Percentiles rank a stretch among this genome's conserved stretches.
phyloP scores from a whole-genome alignment of 2,797 vertebrate genomes.

The Enteromius paludinosus region DNA sequence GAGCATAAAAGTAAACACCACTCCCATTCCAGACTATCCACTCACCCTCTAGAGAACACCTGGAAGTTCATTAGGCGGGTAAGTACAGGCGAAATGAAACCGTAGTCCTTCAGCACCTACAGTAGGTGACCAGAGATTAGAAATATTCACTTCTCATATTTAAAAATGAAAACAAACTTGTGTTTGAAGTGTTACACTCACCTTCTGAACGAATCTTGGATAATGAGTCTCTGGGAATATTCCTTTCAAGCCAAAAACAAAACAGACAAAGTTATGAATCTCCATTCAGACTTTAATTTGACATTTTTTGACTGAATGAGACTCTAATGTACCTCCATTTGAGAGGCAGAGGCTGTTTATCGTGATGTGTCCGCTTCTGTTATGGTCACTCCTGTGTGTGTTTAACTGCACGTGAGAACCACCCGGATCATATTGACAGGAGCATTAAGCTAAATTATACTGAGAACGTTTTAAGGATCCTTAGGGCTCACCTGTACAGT shows the following conservation, averaged over 20 bases:
- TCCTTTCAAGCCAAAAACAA: slow-evolving; percentile 74
- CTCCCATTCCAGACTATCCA: not conserved
- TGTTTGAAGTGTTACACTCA: slow-evolving; percentile 66
- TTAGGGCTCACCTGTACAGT: slow-evolving; percentile 84
- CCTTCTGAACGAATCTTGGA: slow-evolving; percentile 89
- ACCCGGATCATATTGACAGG: slow-evolving; percentile 44
- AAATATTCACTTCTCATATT: not conserved
- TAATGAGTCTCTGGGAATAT: slow-evolving; percentile 90
- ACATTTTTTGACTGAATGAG: not conserved
- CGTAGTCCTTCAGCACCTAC: slow-evolving; percentile 92
- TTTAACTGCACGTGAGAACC: slow-evolving; percentile 30
- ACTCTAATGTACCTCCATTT: slow-evolving; percentile 86
- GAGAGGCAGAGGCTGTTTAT: slow-evolving; percentile 95
- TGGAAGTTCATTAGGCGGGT: slow-evolving; percentile 88
- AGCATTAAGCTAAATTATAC: not conserved
- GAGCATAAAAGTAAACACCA: not conserved
- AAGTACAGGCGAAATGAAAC: slow-evolving; percentile 83
- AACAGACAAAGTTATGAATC: not conserved
- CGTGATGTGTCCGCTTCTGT: slow-evolving; percentile 85
- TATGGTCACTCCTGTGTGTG: slow-evolving; percentile 86
- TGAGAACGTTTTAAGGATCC: not conserved
- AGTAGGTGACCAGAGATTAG: not conserved
- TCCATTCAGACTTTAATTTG: not conserved
- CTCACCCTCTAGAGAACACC: slow-evolving; percentile 88
- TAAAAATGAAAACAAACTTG: not conserved